Conservation (phyloP, 2,888 invertebrate species). For the Andrena bucephala region DNA sequence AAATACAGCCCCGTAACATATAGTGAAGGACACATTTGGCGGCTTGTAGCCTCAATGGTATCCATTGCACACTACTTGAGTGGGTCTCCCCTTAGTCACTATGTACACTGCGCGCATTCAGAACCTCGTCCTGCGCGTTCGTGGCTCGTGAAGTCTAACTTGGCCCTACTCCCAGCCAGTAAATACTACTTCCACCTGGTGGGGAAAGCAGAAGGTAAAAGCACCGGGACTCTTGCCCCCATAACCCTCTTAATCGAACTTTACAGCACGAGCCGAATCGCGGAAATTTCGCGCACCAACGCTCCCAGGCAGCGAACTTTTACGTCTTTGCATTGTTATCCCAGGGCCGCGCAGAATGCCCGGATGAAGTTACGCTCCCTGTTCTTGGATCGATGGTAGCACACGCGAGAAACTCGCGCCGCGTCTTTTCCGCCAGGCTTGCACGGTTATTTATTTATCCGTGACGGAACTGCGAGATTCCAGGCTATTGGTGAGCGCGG, state of each 20-base stretch:
- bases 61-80: too few relatives aligned
- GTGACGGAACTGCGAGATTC: background rate
- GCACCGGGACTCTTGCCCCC: background rate
- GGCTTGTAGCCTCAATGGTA: too few relatives aligned
- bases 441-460: slow-evolving; percentile 18
- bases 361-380: background rate
- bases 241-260: slow-evolving; percentile 22
- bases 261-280: slow-evolving; percentile 8
- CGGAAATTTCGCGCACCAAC: background rate
- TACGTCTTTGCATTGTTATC: slow-evolving; percentile 12
- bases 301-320: slow-evolving; percentile 19
- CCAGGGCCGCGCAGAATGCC: background rate
- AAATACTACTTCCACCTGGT: slow-evolving; percentile 1
- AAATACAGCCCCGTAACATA: too few relatives aligned
- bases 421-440: slow-evolving; percentile 4
- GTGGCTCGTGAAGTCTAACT: background rate
- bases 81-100: too few relatives aligned
- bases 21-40: too few relatives aligned
- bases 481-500: background rate
- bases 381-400: slow-evolving; percentile 11
- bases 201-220: background rate
- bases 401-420: slow-evolving; percentile 16
- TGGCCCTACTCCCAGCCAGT: background rate
- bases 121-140: too few relatives aligned
- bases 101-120: too few relatives aligned